phyloP scores from a whole-genome alignment of 2,888 invertebrate genomes.

The Eulithis testata region DNA sequence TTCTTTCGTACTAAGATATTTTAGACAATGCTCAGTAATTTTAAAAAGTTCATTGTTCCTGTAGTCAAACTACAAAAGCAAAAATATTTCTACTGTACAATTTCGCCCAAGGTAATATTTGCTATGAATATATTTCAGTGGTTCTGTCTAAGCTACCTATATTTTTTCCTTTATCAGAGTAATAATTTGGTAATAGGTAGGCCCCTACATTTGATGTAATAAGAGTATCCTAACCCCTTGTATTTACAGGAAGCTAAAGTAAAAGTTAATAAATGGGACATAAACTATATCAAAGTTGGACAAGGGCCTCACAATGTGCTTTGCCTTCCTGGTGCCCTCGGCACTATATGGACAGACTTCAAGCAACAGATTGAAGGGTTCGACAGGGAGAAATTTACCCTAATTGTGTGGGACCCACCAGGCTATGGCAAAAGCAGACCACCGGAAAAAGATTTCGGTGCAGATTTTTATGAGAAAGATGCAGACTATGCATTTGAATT shows the following conservation, averaged over 20 bases:
- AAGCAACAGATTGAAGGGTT: slow-evolving; percentile 89
- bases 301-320: slow-evolving; percentile 86
- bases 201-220: too few relatives aligned
- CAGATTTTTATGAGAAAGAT: slow-evolving; percentile 90
- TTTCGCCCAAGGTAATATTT: slow-evolving; percentile 10
- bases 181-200: too few relatives aligned
- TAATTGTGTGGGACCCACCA: slow-evolving; percentile 93
- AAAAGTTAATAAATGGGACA: slow-evolving; percentile 82
- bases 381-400: slow-evolving; percentile 85
- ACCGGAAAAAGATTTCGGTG: slow-evolving; percentile 88
- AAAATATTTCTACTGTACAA: slow-evolving; percentile 18
- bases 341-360: slow-evolving; percentile 93
- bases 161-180: too few relatives aligned
- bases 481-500: slow-evolving; percentile 88
- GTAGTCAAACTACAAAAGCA: slow-evolving; percentile 21
- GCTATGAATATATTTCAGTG: too few relatives aligned
- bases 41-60: slow-evolving; percentile 24
- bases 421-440: slow-evolving; percentile 94
- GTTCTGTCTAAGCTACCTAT: too few relatives aligned
- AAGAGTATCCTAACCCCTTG: neutral
- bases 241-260: slow-evolving; percentile 86
- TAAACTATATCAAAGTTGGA: slow-evolving; percentile 86
- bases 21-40: slow-evolving; percentile 9
- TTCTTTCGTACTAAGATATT: neutral
- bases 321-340: slow-evolving; percentile 92